Conservation (phyloP, 2,888 invertebrate genomes). For the Strigamia transsilvanica region DNA sequence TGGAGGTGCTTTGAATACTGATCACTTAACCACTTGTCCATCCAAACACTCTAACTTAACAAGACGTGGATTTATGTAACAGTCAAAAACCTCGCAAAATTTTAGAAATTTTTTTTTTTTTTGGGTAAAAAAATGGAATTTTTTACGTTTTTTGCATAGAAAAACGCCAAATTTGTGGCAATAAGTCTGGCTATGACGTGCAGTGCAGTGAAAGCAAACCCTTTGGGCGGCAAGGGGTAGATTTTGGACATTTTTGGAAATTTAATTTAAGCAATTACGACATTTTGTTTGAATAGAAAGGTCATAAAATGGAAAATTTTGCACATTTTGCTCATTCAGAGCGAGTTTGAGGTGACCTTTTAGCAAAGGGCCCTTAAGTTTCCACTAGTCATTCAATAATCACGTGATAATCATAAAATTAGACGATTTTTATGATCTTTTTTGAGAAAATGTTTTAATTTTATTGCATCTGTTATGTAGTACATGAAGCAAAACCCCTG, state of each 20-base stretch:
- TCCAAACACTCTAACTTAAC: not conserved
- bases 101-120: not conserved
- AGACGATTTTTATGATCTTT: not conserved
- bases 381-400: too few relatives aligned
- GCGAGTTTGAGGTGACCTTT: not conserved
- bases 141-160: not conserved
- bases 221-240: too few relatives aligned
- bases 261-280: not conserved
- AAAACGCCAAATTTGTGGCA: too few relatives aligned
- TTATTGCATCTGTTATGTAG: not conserved
- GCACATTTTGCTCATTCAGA: not conserved
- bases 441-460: not conserved
- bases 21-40: not conserved
- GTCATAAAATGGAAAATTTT: not conserved
- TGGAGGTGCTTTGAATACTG: conserved; percentile 1
- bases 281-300: not conserved
- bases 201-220: too few relatives aligned
- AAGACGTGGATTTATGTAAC: not conserved
- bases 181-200: too few relatives aligned
- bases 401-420: too few relatives aligned
- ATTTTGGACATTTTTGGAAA: too few relatives aligned
- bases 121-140: not conserved
- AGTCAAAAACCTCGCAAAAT: not conserved
- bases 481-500: too few relatives aligned
- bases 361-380: not conserved